A percentile compares a stretch with the other conserved stretches of the same genome.
phyloP scores from a whole-genome alignment of 2,888 invertebrate species.

The Agonopterix subpropinquella region DNA sequence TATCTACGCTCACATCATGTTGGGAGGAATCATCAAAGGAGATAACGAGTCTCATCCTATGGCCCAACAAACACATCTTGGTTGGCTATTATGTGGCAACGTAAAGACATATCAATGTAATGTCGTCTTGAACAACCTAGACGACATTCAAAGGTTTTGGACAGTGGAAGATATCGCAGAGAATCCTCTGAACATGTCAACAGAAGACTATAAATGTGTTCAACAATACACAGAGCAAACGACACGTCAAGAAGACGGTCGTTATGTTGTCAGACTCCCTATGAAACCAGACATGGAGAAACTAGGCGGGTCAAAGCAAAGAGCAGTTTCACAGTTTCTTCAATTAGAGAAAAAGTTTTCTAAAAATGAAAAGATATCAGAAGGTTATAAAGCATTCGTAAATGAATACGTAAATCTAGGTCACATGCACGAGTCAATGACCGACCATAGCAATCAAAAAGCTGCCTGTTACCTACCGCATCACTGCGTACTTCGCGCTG shows the following conservation, averaged over 20 bases:
- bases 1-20: conserved; percentile 3
- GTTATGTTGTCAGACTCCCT: background rate
- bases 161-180: conserved; percentile 6
- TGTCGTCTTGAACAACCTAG: background rate
- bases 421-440: background rate
- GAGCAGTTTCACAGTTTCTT: conserved; percentile 6
- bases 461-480: conserved; percentile 5
- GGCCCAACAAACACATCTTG: conserved; percentile 1
- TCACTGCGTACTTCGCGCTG: conserved; percentile 6
- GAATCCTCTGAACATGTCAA: background rate
- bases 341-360: conserved; percentile 5
- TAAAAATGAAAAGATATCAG: background rate
- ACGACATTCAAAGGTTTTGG: conserved; percentile 2
- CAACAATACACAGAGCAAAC: background rate
- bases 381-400: conserved; percentile 2
- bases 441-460: background rate
- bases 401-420: background rate
- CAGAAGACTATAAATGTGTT: conserved; percentile 3
- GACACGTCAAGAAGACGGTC: background rate
- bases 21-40: conserved; percentile 1
- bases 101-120: background rate
- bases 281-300: conserved; percentile 8
- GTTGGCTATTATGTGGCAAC: conserved; percentile 2
- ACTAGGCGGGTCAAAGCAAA: conserved; percentile 10
- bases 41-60: background rate